Percentiles rank a stretch among this genome's conserved stretches.
These are phyloP conservation scores for Trogon melanurus DNA, from an alignment of 2,113 vertebrate species.

Conservation along the genomic window DNA sequence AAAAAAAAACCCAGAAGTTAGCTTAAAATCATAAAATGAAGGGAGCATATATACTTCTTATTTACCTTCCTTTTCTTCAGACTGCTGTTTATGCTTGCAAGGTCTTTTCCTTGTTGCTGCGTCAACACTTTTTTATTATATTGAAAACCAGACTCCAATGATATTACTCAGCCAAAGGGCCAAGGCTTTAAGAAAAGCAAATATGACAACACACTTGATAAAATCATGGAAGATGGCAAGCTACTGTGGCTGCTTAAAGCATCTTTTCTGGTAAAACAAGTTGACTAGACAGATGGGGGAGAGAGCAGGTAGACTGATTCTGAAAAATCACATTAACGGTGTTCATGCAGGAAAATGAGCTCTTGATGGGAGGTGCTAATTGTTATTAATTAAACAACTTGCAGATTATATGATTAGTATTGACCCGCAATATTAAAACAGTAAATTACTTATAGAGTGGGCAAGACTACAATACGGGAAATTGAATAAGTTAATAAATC, in stretches of 20 bases:
- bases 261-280: neutral
- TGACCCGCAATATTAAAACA: conserved; percentile 59
- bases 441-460: conserved; percentile 59
- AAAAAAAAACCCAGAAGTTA: neutral
- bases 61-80: neutral
- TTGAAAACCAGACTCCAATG: neutral
- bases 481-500: conserved; percentile 68
- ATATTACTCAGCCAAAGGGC: neutral
- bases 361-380: conserved; percentile 52
- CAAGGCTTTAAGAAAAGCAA: neutral
- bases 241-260: neutral
- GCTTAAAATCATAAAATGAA: neutral
- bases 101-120: neutral
- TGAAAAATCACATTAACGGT: conserved; percentile 23
- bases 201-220: neutral
- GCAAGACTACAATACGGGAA: neutral
- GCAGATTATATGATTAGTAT: conserved; percentile 54
- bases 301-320: conserved; percentile 1
- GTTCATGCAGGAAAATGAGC: conserved; percentile 11
- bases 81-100: neutral
- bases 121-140: neutral
- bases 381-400: conserved; percentile 68
- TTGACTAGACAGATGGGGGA: neutral
- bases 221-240: neutral
- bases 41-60: neutral